A percentile compares a stretch with the other conserved stretches of the same genome.
Conservation (phyloP, 2,888 invertebrate genomes). For the Odiellus spinosus region DNA sequence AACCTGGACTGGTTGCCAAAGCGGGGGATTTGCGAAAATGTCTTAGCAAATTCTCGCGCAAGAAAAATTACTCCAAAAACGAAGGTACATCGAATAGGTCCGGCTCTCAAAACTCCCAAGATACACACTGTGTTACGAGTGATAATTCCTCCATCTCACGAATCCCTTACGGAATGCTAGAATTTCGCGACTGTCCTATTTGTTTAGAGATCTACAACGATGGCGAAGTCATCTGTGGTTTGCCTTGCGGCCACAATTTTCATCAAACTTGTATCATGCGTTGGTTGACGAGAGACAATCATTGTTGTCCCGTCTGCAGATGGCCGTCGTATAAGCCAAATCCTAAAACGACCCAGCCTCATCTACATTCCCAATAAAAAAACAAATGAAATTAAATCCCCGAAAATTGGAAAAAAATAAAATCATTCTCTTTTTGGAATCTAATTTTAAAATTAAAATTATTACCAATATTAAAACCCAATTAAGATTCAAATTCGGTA, state of each 20-base stretch:
- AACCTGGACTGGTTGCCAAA: no score
- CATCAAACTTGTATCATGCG: constrained; percentile 36
- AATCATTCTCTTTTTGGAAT: no score
- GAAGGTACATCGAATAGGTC: background rate
- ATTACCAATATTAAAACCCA: no score
- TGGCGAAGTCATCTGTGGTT: constrained; percentile 32
- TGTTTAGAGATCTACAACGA: constrained; percentile 34
- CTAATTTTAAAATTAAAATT: no score
- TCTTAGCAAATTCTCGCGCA: no score
- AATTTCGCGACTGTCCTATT: constrained; percentile 34
- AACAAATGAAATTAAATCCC: no score
- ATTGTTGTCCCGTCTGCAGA: constrained; percentile 38
- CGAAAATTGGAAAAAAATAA: no score
- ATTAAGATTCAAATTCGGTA: no score
- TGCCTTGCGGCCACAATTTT: constrained; percentile 38
- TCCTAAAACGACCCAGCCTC: constrained; percentile 6
- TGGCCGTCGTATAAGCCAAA: constrained; percentile 35
- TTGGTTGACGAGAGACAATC: constrained; percentile 37
- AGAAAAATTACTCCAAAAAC: background rate
- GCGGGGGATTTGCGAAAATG: no score
- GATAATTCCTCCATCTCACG: background rate
- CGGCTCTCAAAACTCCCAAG: background rate
- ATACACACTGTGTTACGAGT: no score
- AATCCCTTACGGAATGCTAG: constrained; percentile 27
- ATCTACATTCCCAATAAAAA: constrained; percentile 12